Evolutionary conservation across 2,113 vertebrate species (phyloP).

Genomic region (Anhinga rufa): DNA sequence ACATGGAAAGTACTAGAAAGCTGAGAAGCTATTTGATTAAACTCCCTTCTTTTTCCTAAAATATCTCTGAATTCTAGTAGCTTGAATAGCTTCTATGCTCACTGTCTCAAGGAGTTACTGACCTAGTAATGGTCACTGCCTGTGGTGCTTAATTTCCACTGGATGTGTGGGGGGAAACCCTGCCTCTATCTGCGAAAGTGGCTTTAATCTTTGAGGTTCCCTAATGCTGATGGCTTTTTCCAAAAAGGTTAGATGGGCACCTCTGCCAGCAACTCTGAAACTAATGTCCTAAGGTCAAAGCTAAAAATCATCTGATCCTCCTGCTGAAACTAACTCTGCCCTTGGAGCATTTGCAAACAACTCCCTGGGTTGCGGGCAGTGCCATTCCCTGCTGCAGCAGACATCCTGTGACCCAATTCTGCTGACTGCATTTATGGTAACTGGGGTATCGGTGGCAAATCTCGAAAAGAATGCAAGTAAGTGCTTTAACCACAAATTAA

Average conservation of each 20-base stretch:
- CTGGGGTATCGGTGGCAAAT: neutral
- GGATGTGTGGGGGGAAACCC: neutral
- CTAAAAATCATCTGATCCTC: neutral
- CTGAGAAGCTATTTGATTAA: neutral
- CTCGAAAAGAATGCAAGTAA: neutral
- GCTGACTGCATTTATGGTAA: neutral
- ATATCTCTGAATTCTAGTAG: neutral
- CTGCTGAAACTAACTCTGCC: neutral
- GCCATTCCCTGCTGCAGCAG: neutral
- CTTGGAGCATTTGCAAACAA: rapidly evolving
- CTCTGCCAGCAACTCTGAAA: neutral
- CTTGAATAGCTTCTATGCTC: neutral
- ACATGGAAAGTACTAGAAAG: neutral
- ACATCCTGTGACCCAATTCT: neutral
- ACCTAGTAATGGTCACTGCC: neutral
- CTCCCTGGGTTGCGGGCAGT: neutral
- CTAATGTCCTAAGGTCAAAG: neutral
- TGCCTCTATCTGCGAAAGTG: neutral
- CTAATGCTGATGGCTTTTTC: neutral
- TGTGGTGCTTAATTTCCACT: neutral
- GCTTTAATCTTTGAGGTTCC: neutral
- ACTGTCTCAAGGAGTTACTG: neutral
- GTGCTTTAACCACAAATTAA: neutral
- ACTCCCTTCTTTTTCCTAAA: neutral
- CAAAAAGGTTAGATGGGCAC: neutral